Evolutionary conservation across 2,113 vertebrate species (phyloP).

Genomic region (Clinocottus analis): DNA sequence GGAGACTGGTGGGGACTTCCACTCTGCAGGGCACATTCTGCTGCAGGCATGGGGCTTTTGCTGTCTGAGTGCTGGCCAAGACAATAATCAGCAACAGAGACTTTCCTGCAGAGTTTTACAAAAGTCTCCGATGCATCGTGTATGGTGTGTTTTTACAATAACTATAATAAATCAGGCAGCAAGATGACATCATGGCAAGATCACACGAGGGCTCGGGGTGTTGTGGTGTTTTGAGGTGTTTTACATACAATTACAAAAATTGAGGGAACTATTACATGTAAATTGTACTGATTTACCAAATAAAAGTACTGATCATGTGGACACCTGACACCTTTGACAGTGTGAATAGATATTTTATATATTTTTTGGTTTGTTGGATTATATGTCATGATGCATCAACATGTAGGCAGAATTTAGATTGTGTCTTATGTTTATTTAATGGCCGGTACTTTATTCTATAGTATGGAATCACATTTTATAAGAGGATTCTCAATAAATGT

Average conservation of each 20-base stretch:
- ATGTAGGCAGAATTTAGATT: not conserved
- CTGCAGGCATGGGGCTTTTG: constrained; percentile 60
- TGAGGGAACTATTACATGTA: not conserved
- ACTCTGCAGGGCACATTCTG: constrained; percentile 71
- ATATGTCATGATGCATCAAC: not conserved
- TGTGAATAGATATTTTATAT: not conserved
- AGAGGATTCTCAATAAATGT: not conserved
- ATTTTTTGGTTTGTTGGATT: constrained; percentile 1
- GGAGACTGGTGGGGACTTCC: constrained; percentile 65
- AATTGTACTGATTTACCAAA: not conserved
- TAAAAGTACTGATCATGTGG: not conserved
- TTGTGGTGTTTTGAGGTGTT: constrained; percentile 4
- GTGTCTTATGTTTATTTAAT: not conserved
- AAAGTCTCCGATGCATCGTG: constrained; percentile 46
- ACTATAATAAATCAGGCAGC: constrained; percentile 11
- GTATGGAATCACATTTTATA: not conserved
- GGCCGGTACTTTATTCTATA: not conserved
- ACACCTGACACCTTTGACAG: not conserved
- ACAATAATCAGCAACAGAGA: constrained; percentile 59
- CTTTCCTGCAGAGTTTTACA: constrained; percentile 68
- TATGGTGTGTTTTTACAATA: constrained; percentile 30
- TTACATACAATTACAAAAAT: not conserved
- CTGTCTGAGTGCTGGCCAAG: constrained; percentile 71
- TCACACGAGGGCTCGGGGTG: not conserved
- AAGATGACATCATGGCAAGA: constrained; percentile 8